phyloP scores from a whole-genome alignment of 2,113 vertebrate genomes.

The Megaptera novaeangliae region DNA sequence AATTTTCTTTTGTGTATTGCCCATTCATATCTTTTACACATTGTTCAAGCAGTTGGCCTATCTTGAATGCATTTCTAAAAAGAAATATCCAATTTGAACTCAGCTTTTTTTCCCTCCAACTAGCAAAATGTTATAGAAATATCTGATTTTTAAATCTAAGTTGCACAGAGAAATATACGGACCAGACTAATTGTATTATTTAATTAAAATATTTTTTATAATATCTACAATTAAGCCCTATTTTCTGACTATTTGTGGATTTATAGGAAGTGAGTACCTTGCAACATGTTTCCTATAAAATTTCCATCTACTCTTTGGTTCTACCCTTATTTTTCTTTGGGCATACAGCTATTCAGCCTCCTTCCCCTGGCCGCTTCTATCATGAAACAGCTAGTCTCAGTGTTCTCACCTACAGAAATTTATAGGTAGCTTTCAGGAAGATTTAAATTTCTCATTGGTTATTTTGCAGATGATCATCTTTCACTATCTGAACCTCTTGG shows the following conservation, averaged over 20 bases:
- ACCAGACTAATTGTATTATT: neutral
- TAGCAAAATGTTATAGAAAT: neutral
- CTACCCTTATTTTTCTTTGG: neutral
- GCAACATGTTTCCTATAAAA: neutral
- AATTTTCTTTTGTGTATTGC: neutral
- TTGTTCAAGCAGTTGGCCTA: neutral
- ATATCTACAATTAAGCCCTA: neutral
- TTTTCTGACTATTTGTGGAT: neutral
- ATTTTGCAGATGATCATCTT: neutral
- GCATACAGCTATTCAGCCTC: accelerated
- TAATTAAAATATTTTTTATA: neutral
- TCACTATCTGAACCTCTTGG: neutral
- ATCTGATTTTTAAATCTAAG: neutral
- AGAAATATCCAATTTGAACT: neutral
- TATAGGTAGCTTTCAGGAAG: neutral
- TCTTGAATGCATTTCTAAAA: neutral
- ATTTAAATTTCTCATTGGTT: neutral
- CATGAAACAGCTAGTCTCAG: neutral
- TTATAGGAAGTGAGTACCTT: neutral
- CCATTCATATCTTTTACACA: neutral
- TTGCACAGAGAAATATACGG: neutral
- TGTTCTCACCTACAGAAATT: neutral
- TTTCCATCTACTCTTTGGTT: neutral
- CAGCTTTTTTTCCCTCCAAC: neutral
- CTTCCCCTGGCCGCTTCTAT: neutral